Base-by-base conservation (phyloP, 2,888 invertebrate genomes). In the Pardosa pseudoannulata region DNA sequence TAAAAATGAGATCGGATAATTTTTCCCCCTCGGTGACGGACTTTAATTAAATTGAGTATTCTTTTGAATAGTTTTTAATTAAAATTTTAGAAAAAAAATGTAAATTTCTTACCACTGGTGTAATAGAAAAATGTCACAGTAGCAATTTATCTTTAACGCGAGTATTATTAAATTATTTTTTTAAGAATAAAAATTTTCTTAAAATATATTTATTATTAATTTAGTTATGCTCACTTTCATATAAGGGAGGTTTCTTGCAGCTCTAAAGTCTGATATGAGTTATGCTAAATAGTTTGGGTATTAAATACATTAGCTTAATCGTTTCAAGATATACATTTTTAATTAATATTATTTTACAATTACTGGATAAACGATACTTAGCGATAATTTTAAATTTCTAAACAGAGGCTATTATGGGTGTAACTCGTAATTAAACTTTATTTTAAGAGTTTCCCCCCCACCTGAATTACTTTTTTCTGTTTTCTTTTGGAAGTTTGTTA, bases 31-130 rank as follows among this genome's bases (percentile, higher is more conserved):
- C 56, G 23, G 23, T 23, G 56, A n/a, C 19, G 56, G 19, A 56
- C 23, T 56, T 56, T 56, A 56, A 56, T 56, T 56, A 56, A 56
- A 56, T 56, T 56, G 56, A 19, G 23, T 56, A 56, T 56, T 56
- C 56, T 56, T 56, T 23, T 56, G 56, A 56, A 23, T 56, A 56
- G 56, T 56, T 56, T 56, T 56, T 56, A 56, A 56, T 56, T 56
- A 56, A 56, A 56, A 56, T 1, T 56, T 56, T 23, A 56, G 23
- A 3, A 23, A 56, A 46, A 56, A 56, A 56, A 1, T 56, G 23
- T 56, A 23, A 23, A 23, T 23, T 56, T 56, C 23, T 56, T 56
- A 56, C 23, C 23, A 23, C 23, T 11, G 19, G 23, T 56, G 23
- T 56, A 56, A 56, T 56, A 56, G 56, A 56, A 56, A n/a, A 56